Base-by-base conservation (phyloP, 1,140 invertebrate species). In the Nautilus pompilius region DNA sequence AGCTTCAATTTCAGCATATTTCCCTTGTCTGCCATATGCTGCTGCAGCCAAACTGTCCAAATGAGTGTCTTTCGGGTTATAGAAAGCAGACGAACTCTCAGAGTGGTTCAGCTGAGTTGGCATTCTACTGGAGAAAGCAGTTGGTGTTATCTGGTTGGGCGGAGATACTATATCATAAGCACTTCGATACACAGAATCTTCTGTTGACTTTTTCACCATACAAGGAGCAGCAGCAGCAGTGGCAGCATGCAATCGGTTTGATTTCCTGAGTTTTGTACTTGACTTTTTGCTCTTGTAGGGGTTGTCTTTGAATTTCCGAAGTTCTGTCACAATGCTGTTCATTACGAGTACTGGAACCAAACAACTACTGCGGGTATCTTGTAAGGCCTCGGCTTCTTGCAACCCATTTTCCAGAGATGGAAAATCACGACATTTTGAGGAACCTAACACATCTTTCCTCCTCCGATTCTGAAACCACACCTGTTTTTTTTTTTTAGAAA, bases 381-480 rank as follows among this genome's bases (percentile, higher is more conserved):
- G 17, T 20, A 17, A 53, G n/a, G n/a, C 15, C 15, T 53, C 24
- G 49, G 5, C 24, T 53, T 53, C 49, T 53, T 53, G 26, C 3
- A 20, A 5, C 15, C 26, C 29, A 15, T 41, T 41, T 13, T 41
- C 36, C 13, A 41, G 13, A 15, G 13, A 15, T 15, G 13, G 36
- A 15, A 15, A 13, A n/a, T 13, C 36, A 41, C 13, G n/a, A 13
- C 13, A 15, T 41, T 41, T 41, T n/a, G 13, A n/a, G 13, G 13
- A 15, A 13, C 67, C 62, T 2, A 79, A 70, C 1, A 80, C 77
- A 63, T 80, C 78, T 63, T 80, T 80, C 32, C 78, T 51, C 51
- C 78, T 53, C 49, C 78, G 62, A 58, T 80, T 80, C 67, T 80
- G 78, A 57, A 80, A 80, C 78, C 78, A 80, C 34, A 79, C 76